Percentiles rank a stretch among this genome's conserved stretches.
Conservation (phyloP, 2,113 vertebrate species). For the Oreochromis aureus region DNA sequence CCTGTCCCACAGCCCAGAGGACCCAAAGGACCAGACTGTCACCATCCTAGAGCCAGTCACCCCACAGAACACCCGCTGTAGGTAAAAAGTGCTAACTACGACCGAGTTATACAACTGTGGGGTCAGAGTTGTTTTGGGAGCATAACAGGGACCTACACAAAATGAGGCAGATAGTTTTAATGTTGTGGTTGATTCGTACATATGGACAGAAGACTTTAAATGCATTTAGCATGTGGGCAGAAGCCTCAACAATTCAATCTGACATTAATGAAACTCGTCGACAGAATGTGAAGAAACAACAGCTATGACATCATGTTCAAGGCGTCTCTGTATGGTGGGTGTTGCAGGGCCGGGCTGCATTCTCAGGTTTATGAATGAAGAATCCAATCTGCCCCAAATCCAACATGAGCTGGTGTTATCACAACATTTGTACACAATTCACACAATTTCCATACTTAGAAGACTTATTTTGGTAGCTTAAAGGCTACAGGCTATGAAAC, state of each 20-base stretch:
- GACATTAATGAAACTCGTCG: background rate
- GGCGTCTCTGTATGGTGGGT: fast-evolving
- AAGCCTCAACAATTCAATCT: background rate
- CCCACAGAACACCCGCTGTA: fast-evolving
- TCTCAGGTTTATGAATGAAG: background rate
- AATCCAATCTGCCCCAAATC: fast-evolving
- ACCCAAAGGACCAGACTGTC: fast-evolving
- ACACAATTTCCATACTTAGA: no score
- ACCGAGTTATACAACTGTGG: no score
- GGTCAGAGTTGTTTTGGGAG: background rate
- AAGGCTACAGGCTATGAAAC: background rate
- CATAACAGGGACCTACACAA: background rate
- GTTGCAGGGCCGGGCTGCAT: background rate
- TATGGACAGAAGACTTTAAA: background rate
- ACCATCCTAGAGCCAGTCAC: fast-evolving
- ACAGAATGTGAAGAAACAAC: background rate
- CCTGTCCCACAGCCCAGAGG: background rate
- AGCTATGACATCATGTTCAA: fast-evolving
- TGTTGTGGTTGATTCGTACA: background rate
- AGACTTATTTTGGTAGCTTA: no score
- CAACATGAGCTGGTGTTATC: background rate
- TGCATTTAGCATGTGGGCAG: background rate
- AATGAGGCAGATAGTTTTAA: background rate
- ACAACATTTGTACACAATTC: no score
- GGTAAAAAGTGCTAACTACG: no score